A percentile compares a stretch with the other conserved stretches of the same genome.
Conservation (phyloP, 1,140 invertebrate species). For the Bombus terrestris region DNA sequence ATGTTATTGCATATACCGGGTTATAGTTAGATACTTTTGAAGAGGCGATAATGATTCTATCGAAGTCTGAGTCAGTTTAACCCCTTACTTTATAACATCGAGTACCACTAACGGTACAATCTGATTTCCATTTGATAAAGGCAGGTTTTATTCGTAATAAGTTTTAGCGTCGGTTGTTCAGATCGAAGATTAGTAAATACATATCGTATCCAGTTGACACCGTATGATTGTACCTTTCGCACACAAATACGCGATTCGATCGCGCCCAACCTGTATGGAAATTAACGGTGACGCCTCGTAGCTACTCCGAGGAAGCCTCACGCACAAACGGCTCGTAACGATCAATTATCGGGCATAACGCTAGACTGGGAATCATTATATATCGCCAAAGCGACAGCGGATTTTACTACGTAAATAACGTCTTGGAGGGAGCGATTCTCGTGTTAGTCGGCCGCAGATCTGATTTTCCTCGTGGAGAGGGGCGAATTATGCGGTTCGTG, state of each 20-base stretch:
- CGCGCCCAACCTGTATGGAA: background rate
- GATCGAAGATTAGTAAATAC: no score
- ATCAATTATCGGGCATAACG: constrained; percentile 49
- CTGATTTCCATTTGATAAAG: no score
- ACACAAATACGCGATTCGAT: background rate
- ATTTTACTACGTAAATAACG: constrained; percentile 49
- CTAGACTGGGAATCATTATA: constrained; percentile 35
- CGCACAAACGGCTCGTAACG: constrained; percentile 37
- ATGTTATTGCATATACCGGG: background rate
- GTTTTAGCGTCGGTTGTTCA: no score
- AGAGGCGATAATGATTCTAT: no score
- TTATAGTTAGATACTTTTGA: background rate
- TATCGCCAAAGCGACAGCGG: background rate
- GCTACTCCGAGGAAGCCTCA: constrained; percentile 24
- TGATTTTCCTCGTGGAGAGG: constrained; percentile 43
- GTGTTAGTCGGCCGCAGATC: constrained; percentile 48
- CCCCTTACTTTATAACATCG: no score
- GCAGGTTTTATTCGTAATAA: no score
- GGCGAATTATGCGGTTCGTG: constrained; percentile 64
- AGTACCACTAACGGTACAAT: background rate
- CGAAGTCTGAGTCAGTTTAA: no score
- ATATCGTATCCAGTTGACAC: background rate
- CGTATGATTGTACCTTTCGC: background rate
- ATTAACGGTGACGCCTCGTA: constrained; percentile 16
- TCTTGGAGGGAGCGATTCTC: constrained; percentile 37